Evolutionary conservation across 2,888 invertebrate species (phyloP).

Genomic region (Fabriciana adippe): DNA sequence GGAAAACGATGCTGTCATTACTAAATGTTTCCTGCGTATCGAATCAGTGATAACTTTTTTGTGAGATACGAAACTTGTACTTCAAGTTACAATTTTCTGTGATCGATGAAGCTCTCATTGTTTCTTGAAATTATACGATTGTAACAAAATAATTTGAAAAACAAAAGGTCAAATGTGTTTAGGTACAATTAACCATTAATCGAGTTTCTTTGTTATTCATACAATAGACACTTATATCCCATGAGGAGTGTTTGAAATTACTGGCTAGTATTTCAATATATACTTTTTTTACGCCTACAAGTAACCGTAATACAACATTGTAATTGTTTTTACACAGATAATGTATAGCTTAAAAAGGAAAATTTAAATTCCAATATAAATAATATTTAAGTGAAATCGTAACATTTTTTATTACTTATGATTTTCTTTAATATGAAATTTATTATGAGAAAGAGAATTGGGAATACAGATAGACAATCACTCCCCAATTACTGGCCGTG

Average conservation of each 20-base stretch:
- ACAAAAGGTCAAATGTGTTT: slow-evolving; percentile 1
- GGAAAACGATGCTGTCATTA: slow-evolving; percentile 33
- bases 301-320: not conserved
- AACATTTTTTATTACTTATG: too few relatives aligned
- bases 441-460: slow-evolving; percentile 29
- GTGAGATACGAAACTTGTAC: not conserved
- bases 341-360: too few relatives aligned
- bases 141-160: not conserved
- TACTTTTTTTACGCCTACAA: slow-evolving; percentile 26
- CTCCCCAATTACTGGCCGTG: slow-evolving; percentile 60
- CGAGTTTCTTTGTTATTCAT: slow-evolving; percentile 26
- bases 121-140: not conserved
- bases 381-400: too few relatives aligned
- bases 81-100: not conserved
- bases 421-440: not conserved
- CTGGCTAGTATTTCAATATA: slow-evolving; percentile 21
- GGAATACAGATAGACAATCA: slow-evolving; percentile 56
- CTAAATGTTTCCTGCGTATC: slow-evolving; percentile 35
- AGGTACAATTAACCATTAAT: slow-evolving; percentile 27
- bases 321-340: not conserved
- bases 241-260: slow-evolving; percentile 26
- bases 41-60: slow-evolving; percentile 15
- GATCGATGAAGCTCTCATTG: not conserved
- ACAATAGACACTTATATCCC: slow-evolving; percentile 27
- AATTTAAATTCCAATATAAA: not conserved